These are phyloP conservation scores for Resseliella maxima DNA, from an alignment of 2,888 invertebrate species.

Conservation along the genomic window DNA sequence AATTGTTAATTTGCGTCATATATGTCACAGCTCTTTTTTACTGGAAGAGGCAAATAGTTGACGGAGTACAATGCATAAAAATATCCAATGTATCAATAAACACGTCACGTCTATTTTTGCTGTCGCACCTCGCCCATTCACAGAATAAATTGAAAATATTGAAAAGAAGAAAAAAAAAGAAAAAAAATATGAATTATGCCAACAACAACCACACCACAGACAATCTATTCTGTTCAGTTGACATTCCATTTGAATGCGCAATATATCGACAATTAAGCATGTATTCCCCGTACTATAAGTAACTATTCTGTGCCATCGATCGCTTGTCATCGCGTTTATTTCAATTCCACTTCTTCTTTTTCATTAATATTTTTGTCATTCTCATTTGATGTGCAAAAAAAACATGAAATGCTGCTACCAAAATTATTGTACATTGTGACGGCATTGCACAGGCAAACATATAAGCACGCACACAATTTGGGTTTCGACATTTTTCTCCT, in stretches of 20 bases:
- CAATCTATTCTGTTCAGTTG: no score
- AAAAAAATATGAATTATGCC: no score
- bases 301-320: not conserved
- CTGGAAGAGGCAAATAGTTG: not conserved
- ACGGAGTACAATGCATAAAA: not conserved
- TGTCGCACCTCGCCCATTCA: constrained; percentile 17
- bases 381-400: no score
- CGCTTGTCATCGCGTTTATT: not conserved
- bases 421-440: no score
- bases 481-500: not conserved
- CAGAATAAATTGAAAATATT: no score
- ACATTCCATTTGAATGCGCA: constrained; percentile 17
- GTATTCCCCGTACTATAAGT: not conserved
- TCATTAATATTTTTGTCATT: no score
- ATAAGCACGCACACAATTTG: not conserved
- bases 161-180: not conserved
- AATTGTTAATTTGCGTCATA: constrained; percentile 2
- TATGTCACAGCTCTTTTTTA: not conserved
- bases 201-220: no score
- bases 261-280: constrained; percentile 6
- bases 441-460: not conserved
- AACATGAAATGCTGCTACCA: no score
- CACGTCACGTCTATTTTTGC: constrained; percentile 45
- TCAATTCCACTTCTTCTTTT: no score
- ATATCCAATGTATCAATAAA: constrained; percentile 31